These are phyloP conservation scores for Trachelus stipa DNA, from an alignment of 2,888 invertebrate species.

Conservation along the genomic window DNA sequence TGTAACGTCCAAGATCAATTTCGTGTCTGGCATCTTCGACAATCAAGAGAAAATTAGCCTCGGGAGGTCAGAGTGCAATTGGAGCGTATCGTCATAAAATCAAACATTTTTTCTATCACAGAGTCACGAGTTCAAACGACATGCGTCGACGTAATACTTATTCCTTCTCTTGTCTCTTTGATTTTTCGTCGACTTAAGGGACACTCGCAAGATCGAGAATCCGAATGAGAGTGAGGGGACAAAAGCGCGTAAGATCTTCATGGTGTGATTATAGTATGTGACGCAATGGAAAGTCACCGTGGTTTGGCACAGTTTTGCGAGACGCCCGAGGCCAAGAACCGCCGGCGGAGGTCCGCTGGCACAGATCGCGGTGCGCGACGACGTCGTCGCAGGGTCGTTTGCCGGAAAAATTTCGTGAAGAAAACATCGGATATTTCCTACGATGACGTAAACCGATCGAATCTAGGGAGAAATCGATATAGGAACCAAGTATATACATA, in stretches of 20 bases:
- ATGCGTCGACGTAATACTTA: background rate
- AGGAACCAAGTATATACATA: background rate
- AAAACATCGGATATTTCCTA: conserved; percentile 10
- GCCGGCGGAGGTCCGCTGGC: conserved; percentile 6
- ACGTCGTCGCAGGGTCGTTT: conserved; percentile 18
- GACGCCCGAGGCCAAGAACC: conserved; percentile 28
- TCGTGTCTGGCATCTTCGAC: background rate
- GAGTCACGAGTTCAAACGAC: background rate
- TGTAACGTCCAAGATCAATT: background rate
- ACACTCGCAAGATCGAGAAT: background rate
- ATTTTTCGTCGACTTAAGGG: background rate
- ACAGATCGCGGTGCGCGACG: conserved; percentile 16
- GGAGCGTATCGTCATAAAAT: conserved; percentile 9
- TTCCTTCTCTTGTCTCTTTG: background rate
- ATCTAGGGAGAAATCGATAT: conserved; percentile 2
- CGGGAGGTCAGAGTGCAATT: background rate
- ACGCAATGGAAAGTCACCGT: conserved; percentile 36
- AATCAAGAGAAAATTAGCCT: background rate
- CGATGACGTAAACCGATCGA: conserved; percentile 8
- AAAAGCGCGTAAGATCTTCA: background rate
- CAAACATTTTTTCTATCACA: background rate
- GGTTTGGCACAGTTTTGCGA: conserved; percentile 36
- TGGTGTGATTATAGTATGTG: background rate
- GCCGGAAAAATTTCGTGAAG: conserved; percentile 8
- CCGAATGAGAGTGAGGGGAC: background rate